Conservation (phyloP, 2,888 invertebrate genomes). For the Cremastinae sp. region DNA sequence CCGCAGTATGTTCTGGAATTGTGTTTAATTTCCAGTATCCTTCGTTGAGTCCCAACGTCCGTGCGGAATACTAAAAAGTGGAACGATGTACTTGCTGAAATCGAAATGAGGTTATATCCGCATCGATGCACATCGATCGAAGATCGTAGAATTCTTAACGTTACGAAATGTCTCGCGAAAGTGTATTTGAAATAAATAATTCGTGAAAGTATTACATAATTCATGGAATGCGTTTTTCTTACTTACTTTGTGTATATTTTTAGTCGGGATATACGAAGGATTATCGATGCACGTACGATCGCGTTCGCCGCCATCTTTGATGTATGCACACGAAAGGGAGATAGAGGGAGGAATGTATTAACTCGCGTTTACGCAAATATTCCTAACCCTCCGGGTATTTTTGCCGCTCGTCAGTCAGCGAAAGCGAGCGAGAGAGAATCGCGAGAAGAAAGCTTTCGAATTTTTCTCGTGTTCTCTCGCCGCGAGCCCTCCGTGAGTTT, state of each 20-base stretch:
- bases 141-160: too few species aligned
- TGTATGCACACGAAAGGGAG: conserved; percentile 39
- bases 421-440: conserved; percentile 1
- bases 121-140: too few species aligned
- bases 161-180: too few species aligned
- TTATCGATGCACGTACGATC: conserved; percentile 5
- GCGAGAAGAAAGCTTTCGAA: conserved; percentile 23
- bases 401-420: conserved; percentile 10
- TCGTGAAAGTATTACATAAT: too few species aligned
- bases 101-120: too few species aligned
- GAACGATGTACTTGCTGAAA: too few species aligned
- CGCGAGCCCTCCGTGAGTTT: conserved; percentile 13
- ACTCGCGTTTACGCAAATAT: conserved; percentile 44
- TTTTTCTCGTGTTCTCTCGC: conserved; percentile 41
- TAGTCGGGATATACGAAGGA: not conserved
- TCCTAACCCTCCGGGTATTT: conserved; percentile 3
- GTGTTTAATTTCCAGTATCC: too few species aligned
- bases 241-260: not conserved
- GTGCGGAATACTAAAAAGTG: too few species aligned
- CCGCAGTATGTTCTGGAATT: too few species aligned
- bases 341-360: conserved; percentile 27
- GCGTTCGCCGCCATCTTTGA: conserved; percentile 27
- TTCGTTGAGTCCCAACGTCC: too few species aligned
- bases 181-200: too few species aligned
- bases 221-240: not conserved